Conservation (phyloP, 2,113 vertebrate species). For the Egretta garzetta region DNA sequence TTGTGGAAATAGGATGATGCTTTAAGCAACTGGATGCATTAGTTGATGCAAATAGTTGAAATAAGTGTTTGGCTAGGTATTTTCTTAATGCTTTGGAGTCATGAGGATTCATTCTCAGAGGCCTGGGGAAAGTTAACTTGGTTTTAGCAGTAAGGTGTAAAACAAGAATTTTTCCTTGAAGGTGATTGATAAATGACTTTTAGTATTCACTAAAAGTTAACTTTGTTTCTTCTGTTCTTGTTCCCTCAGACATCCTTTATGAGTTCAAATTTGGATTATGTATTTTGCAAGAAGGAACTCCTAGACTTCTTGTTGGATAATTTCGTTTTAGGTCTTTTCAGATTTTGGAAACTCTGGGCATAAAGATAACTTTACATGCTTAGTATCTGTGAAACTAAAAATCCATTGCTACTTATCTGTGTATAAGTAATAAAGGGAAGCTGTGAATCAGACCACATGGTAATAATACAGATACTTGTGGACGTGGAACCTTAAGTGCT, state of each 20-base stretch:
- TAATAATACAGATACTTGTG: background rate
- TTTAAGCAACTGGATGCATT: background rate
- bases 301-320: background rate
- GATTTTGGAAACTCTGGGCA: background rate
- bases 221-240: background rate
- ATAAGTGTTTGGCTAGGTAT: background rate
- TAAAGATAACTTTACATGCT: background rate
- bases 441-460: background rate
- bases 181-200: background rate
- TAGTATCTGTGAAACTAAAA: background rate
- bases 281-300: background rate
- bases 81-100: background rate
- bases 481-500: background rate
- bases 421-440: background rate
- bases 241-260: background rate
- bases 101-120: background rate
- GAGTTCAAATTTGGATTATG: background rate
- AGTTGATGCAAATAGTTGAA: background rate
- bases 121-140: background rate
- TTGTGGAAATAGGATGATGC: background rate
- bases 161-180: background rate
- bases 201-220: background rate
- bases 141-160: background rate
- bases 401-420: background rate
- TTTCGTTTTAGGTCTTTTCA: background rate